Percentiles rank a stretch among this genome's conserved stretches.
Evolutionary conservation across 2,797 vertebrate genomes (phyloP).

Genomic region (Corythornis leucogaster): DNA sequence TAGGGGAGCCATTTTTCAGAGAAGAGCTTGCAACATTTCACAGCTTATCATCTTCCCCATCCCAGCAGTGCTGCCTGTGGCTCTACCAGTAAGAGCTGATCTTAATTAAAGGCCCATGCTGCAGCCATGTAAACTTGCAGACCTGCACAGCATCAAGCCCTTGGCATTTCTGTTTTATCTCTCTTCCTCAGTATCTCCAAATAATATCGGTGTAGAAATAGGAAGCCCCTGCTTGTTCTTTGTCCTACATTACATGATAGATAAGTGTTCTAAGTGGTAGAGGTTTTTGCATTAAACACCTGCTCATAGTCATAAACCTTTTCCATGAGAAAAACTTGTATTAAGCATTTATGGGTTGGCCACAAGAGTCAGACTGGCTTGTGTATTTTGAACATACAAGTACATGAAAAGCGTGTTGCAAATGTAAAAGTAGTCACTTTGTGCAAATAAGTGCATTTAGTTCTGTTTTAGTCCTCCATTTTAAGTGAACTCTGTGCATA

Average conservation of each 20-base stretch:
- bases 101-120: not conserved
- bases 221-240: not conserved
- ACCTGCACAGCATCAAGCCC: not conserved
- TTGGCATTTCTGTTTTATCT: not conserved
- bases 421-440: not conserved
- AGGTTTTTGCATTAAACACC: not conserved
- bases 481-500: not conserved
- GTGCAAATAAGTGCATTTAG: not conserved
- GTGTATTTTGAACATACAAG: not conserved
- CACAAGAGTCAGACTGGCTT: not conserved
- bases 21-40: not conserved
- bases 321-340: not conserved
- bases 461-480: slow-evolving; percentile 5
- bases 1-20: not conserved
- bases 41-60: not conserved
- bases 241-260: not conserved
- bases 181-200: not conserved
- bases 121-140: not conserved
- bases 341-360: not conserved
- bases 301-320: not conserved
- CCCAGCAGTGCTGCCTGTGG: not conserved
- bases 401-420: not conserved
- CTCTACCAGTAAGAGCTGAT: not conserved
- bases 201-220: not conserved
- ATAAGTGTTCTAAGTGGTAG: rapidly evolving